Percentiles rank a stretch among this genome's conserved stretches.
These are phyloP conservation scores for Caenorhabditis doughertyi DNA, from an alignment of 2,888 invertebrate species.

Conservation along the genomic window DNA sequence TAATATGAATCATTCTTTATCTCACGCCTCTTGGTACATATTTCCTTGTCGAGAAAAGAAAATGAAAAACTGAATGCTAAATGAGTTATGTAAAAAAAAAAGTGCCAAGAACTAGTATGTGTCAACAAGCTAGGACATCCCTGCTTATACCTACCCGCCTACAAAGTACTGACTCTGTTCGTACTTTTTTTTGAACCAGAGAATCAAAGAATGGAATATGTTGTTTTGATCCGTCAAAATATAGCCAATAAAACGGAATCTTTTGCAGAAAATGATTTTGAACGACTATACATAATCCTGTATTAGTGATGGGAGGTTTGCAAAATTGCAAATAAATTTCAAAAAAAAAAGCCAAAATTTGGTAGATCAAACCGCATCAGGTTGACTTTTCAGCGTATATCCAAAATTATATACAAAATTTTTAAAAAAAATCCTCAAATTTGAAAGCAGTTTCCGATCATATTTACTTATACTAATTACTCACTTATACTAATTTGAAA, in stretches of 20 bases:
- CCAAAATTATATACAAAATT: too few relatives aligned
- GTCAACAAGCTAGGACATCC: conserved; percentile 48
- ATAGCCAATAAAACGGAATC: background rate
- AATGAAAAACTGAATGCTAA: conserved; percentile 17
- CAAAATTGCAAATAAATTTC: background rate
- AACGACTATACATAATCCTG: background rate
- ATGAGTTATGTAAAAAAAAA: conserved; percentile 50
- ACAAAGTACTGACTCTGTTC: background rate
- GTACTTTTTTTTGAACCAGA: background rate
- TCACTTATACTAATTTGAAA: too few relatives aligned
- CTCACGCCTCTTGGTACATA: conserved; percentile 30
- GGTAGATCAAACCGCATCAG: too few relatives aligned
- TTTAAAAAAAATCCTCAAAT: too few relatives aligned
- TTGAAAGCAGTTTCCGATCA: too few relatives aligned
- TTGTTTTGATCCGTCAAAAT: background rate
- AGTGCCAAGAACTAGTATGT: conserved; percentile 23
- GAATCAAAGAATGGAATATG: background rate
- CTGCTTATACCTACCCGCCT: background rate
- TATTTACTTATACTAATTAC: too few relatives aligned
- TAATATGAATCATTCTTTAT: conserved; percentile 33
- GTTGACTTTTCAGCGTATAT: too few relatives aligned
- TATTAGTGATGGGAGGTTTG: too few relatives aligned
- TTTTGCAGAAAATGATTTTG: background rate
- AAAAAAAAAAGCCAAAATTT: too few relatives aligned
- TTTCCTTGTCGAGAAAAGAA: conserved; percentile 18